Evolutionary conservation across 2,888 invertebrate species (phyloP), one percentile per base, ranked within the genome.

Genomic region (Acanthoscelides obtectus): DNA sequence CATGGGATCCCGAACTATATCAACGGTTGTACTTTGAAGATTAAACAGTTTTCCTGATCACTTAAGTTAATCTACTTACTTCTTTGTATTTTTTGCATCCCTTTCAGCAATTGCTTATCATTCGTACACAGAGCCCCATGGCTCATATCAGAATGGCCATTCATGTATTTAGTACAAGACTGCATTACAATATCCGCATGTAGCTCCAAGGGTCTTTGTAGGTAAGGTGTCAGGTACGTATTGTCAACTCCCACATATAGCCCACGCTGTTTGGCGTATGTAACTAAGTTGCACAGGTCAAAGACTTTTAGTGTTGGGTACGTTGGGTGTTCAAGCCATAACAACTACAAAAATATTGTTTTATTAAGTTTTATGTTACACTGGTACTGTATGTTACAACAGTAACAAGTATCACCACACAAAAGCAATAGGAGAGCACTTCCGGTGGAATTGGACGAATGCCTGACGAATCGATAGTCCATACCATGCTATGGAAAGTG

Each of bases 261-360:
- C 0, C 74, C 45, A 22, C 84, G 81, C 17, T 84, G 83, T 79
- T 88, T 90, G 71, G 89, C 88, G 1, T 90, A 84, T 72, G 91
- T 88, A 0, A 88, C 84, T 66, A 94, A 86, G 0, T 88, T 90
- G 77, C 89, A 88, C 69, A 98, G 93, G 82, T 98, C 96, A 3
- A 91, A 88, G 21, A 97, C 88, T 86, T 94, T 94, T 76, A 97
- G 84, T 8, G 93, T 85, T 0, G 97, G 97, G 86, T 98, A 97
- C 17, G 97, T 95, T 0, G 97, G 97, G 0, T 94, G 92, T 84
- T 98, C 98, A 73, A 97, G 84, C 96, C 97, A 98, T 22, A 98
- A 87, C 85, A 93, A 87, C 92, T 92, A 80, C 68, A 71, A 74
- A 66, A 69, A 72, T 4, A 45, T 12, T 45, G 45, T 2, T 5